phyloP scores from a whole-genome alignment of 2,113 vertebrate genomes.

The Eurypyga helias region DNA sequence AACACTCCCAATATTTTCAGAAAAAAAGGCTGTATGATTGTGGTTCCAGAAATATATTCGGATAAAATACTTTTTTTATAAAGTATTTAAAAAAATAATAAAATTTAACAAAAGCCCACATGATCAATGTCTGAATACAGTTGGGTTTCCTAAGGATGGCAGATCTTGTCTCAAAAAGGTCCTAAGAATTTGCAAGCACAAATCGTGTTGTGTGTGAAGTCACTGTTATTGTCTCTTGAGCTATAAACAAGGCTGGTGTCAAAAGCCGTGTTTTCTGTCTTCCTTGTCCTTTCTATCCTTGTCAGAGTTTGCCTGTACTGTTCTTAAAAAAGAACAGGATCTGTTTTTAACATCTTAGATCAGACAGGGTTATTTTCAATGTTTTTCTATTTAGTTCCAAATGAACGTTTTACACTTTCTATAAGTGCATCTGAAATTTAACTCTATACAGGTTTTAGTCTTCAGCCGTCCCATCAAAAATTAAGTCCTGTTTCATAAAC shows the following conservation, averaged over 20 bases:
- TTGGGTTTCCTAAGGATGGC: fast-evolving
- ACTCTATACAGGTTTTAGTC: background rate
- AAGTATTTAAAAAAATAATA: background rate
- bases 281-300: background rate
- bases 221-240: background rate
- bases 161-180: background rate
- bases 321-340: background rate
- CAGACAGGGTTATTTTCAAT: background rate
- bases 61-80: background rate
- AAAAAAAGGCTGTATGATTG: fast-evolving
- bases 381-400: background rate
- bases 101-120: fast-evolving
- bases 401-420: background rate
- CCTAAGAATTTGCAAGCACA: background rate
- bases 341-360: background rate
- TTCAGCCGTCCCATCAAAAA: background rate
- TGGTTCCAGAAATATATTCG: background rate
- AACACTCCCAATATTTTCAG: background rate
- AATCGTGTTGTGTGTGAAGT: background rate
- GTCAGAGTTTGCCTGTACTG: background rate
- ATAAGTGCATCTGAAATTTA: background rate
- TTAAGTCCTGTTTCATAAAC: background rate
- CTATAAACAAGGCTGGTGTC: background rate
- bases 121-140: background rate
- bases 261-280: background rate